Evolutionary conservation across 2,888 invertebrate species (phyloP).

Genomic region (Epirrita christyi): DNA sequence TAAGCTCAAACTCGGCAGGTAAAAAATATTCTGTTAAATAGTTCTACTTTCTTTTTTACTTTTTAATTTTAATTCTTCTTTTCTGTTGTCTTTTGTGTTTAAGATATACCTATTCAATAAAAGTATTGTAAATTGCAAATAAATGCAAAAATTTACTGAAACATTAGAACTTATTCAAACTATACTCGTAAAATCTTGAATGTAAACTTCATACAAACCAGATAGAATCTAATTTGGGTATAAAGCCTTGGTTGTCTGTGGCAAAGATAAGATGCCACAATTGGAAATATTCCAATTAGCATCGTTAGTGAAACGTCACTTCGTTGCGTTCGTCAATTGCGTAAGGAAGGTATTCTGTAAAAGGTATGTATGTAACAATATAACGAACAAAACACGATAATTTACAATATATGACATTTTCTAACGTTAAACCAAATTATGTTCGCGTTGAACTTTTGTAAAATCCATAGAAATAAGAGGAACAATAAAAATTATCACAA

Average conservation of each 20-base stretch:
- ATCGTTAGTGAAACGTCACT: slow-evolving; percentile 36
- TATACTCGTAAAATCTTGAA: slow-evolving; percentile 4
- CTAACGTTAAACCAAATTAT: no score
- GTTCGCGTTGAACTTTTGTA: no score
- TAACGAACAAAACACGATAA: slow-evolving; percentile 27
- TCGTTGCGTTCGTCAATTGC: slow-evolving; percentile 27
- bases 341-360: no score
- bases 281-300: slow-evolving; percentile 44
- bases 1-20: no score
- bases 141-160: slow-evolving; percentile 2
- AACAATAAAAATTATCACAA: no score
- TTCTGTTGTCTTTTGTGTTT: no score
- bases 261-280: slow-evolving; percentile 35
- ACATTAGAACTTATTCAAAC: slow-evolving; percentile 2
- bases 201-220: slow-evolving; percentile 14
- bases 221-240: slow-evolving; percentile 32
- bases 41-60: background rate
- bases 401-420: slow-evolving; percentile 21
- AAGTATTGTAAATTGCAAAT: background rate
- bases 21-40: no score
- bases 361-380: no score
- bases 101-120: background rate
- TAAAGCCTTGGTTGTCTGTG: slow-evolving; percentile 28
- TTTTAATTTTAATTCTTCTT: no score
- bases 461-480: no score